Percentiles rank a stretch among this genome's conserved stretches.
Evolutionary conservation across 64 coral and sea anemone species (phyloP).

Genomic region (Pocillopora verrucosa): DNA sequence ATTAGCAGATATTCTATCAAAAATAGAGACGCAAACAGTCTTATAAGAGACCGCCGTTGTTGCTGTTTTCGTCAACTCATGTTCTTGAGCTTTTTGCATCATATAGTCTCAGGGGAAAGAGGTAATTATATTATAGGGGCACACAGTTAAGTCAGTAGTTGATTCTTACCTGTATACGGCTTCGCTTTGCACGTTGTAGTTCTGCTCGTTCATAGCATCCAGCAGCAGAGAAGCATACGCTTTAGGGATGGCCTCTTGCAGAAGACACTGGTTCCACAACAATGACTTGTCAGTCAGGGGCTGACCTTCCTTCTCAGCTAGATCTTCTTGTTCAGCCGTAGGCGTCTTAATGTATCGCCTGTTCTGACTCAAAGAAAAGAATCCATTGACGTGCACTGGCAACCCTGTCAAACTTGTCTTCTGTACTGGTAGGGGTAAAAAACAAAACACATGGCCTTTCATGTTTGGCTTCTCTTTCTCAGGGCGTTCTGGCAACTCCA

Average conservation of each 20-base stretch:
- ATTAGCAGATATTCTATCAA: too few relatives aligned
- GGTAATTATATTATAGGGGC: too few relatives aligned
- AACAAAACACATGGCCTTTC: constrained; percentile 71
- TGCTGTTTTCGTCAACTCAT: too few relatives aligned
- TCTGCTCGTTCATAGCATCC: neutral
- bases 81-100: too few relatives aligned
- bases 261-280: constrained; percentile 73
- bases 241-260: constrained; percentile 68
- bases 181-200: neutral
- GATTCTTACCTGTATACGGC: neutral
- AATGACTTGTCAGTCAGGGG: constrained; percentile 68
- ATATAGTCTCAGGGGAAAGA: too few relatives aligned
- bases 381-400: constrained; percentile 90
- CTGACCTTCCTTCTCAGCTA: neutral
- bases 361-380: constrained; percentile 86
- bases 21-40: too few relatives aligned
- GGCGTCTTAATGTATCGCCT: constrained; percentile 79
- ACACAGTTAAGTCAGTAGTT: too few relatives aligned
- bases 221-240: constrained; percentile 59
- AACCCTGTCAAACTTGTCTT: constrained; percentile 75
- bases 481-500: neutral
- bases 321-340: constrained; percentile 70
- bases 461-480: neutral
- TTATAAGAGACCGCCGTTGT: too few relatives aligned
- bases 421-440: constrained; percentile 88